These are phyloP conservation scores for Bombus superbus DNA, from an alignment of 1,140 invertebrate species.

Conservation along the genomic window DNA sequence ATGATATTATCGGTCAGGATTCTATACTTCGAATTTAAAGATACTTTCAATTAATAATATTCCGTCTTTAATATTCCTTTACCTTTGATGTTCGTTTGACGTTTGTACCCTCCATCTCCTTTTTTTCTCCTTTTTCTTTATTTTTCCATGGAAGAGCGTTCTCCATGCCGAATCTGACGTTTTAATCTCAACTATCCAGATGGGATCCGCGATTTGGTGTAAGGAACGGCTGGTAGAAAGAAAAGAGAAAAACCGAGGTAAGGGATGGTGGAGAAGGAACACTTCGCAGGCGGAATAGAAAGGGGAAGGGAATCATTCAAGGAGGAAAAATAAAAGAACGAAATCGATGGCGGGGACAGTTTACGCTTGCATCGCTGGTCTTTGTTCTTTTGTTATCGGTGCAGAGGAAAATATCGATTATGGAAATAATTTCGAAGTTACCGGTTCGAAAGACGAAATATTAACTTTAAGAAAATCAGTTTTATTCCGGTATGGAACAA, in stretches of 20 bases:
- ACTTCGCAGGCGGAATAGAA: conserved; percentile 37
- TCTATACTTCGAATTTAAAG: conserved; percentile 29
- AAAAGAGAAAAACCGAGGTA: not conserved
- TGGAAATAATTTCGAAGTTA: not conserved
- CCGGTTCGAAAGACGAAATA: not conserved
- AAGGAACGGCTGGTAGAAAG: conserved; percentile 24
- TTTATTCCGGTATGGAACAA: not conserved
- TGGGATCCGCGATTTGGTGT: conserved; percentile 75
- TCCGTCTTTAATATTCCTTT: conserved; percentile 75
- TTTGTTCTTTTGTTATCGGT: not conserved
- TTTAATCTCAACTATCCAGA: conserved; percentile 82
- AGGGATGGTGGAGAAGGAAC: conserved; percentile 14
- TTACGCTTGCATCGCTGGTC: conserved; percentile 26
- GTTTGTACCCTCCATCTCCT: not conserved
- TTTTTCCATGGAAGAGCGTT: conserved; percentile 60
- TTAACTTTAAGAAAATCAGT: not conserved
- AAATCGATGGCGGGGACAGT: conserved; percentile 49
- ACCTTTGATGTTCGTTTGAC: not conserved
- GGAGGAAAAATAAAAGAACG: conserved; percentile 1
- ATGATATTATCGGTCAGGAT: not conserved
- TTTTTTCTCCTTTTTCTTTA: conserved; percentile 38
- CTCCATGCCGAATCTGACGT: conserved; percentile 78
- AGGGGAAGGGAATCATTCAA: not conserved
- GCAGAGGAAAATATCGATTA: not conserved
- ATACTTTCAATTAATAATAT: conserved; percentile 77